phyloP scores from a whole-genome alignment of 2,113 vertebrate genomes.

The Cynopterus brachyotis region DNA sequence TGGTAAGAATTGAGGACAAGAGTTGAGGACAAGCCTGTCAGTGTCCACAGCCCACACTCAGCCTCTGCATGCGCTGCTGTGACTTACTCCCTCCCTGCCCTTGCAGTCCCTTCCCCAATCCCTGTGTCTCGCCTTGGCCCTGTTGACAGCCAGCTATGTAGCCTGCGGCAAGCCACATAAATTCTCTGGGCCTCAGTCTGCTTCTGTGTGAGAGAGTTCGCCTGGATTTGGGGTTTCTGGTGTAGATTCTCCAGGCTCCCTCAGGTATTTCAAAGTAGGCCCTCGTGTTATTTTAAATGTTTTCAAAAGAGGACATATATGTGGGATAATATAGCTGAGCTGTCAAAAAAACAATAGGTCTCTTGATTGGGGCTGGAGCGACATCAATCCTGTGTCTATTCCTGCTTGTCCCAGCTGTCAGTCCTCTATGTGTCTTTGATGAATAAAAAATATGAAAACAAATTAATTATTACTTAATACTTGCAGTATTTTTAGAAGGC shows the following conservation, averaged over 20 bases:
- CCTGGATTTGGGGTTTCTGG: not conserved
- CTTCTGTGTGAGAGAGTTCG: not conserved
- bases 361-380: not conserved
- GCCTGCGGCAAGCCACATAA: not conserved
- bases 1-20: not conserved
- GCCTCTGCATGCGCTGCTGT: not conserved
- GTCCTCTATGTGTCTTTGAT: conserved; percentile 48
- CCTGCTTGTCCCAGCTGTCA: not conserved
- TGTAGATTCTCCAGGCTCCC: not conserved
- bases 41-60: not conserved
- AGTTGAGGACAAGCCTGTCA: not conserved
- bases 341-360: not conserved
- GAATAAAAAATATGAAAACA: conserved; percentile 67
- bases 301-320: conserved; percentile 27
- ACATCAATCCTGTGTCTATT: not conserved
- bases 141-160: not conserved
- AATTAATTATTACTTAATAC: conserved; percentile 62
- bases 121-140: not conserved
- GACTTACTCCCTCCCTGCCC: not conserved
- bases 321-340: not conserved
- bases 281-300: not conserved
- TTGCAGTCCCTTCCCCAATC: not conserved
- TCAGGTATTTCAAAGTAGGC: conserved; percentile 19
- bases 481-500: conserved; percentile 37
- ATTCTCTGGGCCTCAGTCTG: not conserved